Conservation (phyloP, 2,113 vertebrate genomes). For the Engraulis encrasicolus region DNA sequence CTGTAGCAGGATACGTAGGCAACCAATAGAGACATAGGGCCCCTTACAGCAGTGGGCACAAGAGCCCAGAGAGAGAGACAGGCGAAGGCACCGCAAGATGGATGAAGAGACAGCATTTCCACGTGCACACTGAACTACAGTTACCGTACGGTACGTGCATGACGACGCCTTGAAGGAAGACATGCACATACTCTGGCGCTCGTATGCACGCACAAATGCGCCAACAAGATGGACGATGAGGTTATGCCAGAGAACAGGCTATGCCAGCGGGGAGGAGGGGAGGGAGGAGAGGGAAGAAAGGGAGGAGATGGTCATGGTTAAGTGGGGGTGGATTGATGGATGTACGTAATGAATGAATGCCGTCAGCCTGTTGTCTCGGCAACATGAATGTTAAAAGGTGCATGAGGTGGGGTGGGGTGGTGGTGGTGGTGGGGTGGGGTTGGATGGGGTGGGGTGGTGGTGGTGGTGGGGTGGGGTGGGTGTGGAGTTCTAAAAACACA, state of each 20-base stretch:
- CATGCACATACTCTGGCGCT: not conserved
- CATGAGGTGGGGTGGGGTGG: conserved; percentile 51
- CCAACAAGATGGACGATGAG: not conserved
- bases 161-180: not conserved
- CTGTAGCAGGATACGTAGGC: not conserved
- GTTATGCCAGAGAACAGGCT: not conserved
- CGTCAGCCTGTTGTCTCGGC: conserved; percentile 67
- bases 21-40: not conserved
- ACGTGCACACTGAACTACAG: not conserved
- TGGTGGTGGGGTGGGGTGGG: not conserved
- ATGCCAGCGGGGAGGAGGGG: not conserved
- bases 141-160: not conserved
- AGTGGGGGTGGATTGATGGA: not conserved
- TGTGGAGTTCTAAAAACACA: conserved; percentile 78
- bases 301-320: not conserved
- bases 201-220: not conserved
- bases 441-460: conserved; percentile 59
- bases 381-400: conserved; percentile 70
- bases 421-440: not conserved
- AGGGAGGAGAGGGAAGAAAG: not conserved
- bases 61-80: not conserved
- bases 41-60: not conserved
- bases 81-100: not conserved
- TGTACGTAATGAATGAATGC: no score
- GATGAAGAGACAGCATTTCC: not conserved